A percentile compares a stretch with the other conserved stretches of the same genome.
phyloP scores from a whole-genome alignment of 1,140 invertebrate genomes.

The Sitobion miscanthi region DNA sequence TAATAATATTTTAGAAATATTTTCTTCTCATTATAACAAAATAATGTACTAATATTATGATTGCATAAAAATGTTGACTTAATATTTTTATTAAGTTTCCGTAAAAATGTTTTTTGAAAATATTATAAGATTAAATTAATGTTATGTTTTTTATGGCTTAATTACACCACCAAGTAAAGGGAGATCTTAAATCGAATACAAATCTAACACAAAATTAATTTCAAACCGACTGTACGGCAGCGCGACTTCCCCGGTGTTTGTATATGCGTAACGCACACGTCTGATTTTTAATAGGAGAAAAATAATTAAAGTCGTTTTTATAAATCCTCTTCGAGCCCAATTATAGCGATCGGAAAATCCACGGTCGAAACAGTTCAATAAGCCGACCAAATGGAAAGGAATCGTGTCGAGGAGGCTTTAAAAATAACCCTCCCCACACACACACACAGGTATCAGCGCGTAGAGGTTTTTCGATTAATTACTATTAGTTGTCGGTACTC shows the following conservation, averaged over 20 bases:
- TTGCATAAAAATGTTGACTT: too few relatives aligned
- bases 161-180: too few relatives aligned
- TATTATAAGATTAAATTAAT: too few relatives aligned
- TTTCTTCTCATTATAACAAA: too few relatives aligned
- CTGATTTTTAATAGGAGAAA: neutral
- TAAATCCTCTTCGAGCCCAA: neutral
- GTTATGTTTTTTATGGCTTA: too few relatives aligned
- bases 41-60: too few relatives aligned
- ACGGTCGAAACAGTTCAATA: neutral
- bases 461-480: slow-evolving; percentile 2
- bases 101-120: too few relatives aligned
- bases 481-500: neutral
- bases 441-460: neutral
- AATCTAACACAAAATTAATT: neutral
- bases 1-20: too few relatives aligned
- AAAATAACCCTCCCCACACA: neutral
- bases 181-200: too few relatives aligned
- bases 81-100: too few relatives aligned
- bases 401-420: neutral
- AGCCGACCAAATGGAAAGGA: neutral
- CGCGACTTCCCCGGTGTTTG: neutral
- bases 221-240: neutral
- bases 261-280: neutral
- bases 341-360: neutral
- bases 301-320: neutral